Base-by-base conservation (phyloP, 2,797 vertebrate species). In the Phataginus tetradactyla region DNA sequence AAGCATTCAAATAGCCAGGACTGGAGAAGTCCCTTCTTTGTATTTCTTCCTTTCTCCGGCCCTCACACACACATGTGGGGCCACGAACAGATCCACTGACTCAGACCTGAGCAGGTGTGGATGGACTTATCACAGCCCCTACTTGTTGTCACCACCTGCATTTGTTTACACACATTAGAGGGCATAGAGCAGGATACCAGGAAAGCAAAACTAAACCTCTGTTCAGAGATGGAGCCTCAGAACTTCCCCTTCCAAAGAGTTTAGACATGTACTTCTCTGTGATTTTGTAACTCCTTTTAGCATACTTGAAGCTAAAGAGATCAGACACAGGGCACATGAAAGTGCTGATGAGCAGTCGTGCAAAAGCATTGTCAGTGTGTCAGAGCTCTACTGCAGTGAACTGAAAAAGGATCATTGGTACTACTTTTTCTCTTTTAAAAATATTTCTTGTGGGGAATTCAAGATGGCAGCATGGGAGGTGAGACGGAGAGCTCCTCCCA, bases 331-430 rank as follows among this genome's bases (percentile, higher is more conserved):
- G 59, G 45, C 57, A 95, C 61, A 81, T 42, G 83, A 91, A 80
- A 91, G 39, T 63, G 27, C 11, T 66, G 53, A 51, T 55, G 39
- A 94, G 39, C 59, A 93, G 69, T 25, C n/a, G 61, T 79, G 37
- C 37, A 23, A 57, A 93, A 78, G 39, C 7, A 29, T 61, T 79
- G 69, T 42, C 27, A 59, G 37, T 45, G 6, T 86, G 66, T 84
- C 27, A 55, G 88, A 91, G 13, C 87, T 74, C 21, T 72, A 25
- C 34, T 61, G 37, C 49, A 96, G 53, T 83, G 29, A 83, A 89
- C 72, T 95, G 63, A 84, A 93, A 94, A 96, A 59, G 20, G 45
- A 68, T 95, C 68, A 57, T 89, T 85, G 32, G 69, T 96, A 79
- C 21, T 25, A 91, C 15, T 29, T 21, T 79, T 61, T 95, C 77